Base-by-base conservation (phyloP, 1,140 invertebrate species). In the Mya arenaria region DNA sequence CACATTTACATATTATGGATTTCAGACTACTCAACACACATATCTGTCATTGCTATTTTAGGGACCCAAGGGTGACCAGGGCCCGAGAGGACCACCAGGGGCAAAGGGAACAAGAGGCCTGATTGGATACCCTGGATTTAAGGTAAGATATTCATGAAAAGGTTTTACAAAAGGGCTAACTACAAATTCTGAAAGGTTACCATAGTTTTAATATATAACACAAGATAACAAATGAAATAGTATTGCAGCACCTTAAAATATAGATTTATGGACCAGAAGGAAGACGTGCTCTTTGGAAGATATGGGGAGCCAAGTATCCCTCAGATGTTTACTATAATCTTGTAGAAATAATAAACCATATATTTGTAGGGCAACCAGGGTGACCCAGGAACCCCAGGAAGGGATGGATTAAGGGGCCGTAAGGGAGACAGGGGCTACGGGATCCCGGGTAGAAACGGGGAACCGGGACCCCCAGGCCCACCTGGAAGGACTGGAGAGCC, bases 91-190 rank as follows among this genome's bases (percentile, higher is more conserved):
- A 19, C 39, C 56, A 60, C 19, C 39, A 60, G 78, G 78, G n/a
- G 28, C 56, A 30, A 30, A 36, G 4, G 77, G 77, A 17, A 44
- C 15, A 71, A 65, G 52, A 37, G 78, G 78, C 32, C 52, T 71
- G 28, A 79, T 79, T 58, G 75, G 75, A 25, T 79, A 68, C 48
- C 75, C 65, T n/a, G 75, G 75, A 15, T 79, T 58, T 39, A 8
- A 41, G 32, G 75, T 79, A 60, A 68, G 75, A 32, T 32, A n/a
- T n/a, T n/a, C n/a, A n/a, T n/a, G n/a, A n/a, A n/a, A n/a, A n/a
- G n/a, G n/a, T n/a, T n/a, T n/a, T n/a, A n/a, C n/a, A n/a, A n/a
- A n/a, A n/a, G n/a, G n/a, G n/a, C n/a, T n/a, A n/a, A n/a, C n/a
- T n/a, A n/a, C n/a, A n/a, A n/a, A n/a, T n/a, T n/a, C n/a, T n/a